Base-by-base conservation (phyloP, 2,888 invertebrate species). In the Rhingia campestris region DNA sequence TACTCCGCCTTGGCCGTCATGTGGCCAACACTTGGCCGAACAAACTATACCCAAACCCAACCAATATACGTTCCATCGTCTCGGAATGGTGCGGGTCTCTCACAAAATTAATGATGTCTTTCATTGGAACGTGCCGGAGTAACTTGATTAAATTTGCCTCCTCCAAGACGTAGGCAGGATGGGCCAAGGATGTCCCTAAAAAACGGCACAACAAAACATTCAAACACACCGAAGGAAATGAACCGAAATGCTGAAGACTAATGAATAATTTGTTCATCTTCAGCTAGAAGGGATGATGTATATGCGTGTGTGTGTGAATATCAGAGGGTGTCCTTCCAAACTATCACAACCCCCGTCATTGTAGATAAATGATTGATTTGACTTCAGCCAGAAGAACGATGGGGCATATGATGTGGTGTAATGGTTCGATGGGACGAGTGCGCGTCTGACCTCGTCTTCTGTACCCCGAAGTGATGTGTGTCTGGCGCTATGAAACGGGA, bases 81-180 rank as follows among this genome's bases (percentile, higher is more conserved):
- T 72, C 9, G 37, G 37, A 51, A 51, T 41, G 54, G 33, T 35
- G 45, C 56, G 10, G 49, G 49, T 7, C 10, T 47, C 33, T 61
- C 51, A 56, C 66, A 86, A 81, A 79, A 86, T 86, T 86, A 86
- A 86, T 86, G 86, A 86, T 86, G 86, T 86, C 81, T 79, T 74
- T 86, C 67, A 86, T 70, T 77, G 77, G 61, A 77, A 86, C 81
- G 86, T 86, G 86, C 74, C 74, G 76, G 70, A 76, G 74, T 86
- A 80, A 86, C 81, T 86, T 86, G 86, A 86, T 86, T 86, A 85
- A 85, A 81, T 81, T 85, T 85, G 3, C 74, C 66, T 84, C 70
- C 66, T 75, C 43, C 12, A 81, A 69, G 74, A 64, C 59, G 30
- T 39, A 45, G 14, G 39, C 54, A 61, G 51, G 69, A 64, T 56